Evolutionary conservation across 2,888 invertebrate genomes (phyloP).

Genomic region (Polydrusus pterygomalis): DNA sequence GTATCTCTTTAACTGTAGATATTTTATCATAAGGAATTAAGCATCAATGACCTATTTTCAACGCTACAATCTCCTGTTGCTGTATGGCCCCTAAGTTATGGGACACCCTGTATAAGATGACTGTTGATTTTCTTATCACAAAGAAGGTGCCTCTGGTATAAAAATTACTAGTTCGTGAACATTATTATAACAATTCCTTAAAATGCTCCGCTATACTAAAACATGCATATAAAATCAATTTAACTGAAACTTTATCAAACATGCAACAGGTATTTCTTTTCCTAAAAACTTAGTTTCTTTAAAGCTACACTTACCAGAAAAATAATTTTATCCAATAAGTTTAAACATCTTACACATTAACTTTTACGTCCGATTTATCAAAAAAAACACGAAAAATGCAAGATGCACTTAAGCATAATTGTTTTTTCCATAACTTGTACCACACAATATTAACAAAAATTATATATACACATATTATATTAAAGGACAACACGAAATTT

Average conservation of each 20-base stretch:
- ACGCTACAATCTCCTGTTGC: too few relatives aligned
- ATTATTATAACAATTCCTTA: too few relatives aligned
- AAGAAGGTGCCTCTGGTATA: too few relatives aligned
- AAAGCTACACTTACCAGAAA: constrained; percentile 1
- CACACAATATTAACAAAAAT: neutral
- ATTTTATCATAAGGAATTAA: too few relatives aligned
- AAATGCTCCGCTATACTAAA: too few relatives aligned
- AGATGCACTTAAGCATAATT: neutral
- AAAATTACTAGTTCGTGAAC: too few relatives aligned
- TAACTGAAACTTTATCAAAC: too few relatives aligned
- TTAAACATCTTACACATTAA: constrained; percentile 2
- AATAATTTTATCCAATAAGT: neutral
- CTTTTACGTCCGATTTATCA: neutral
- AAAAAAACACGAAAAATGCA: neutral
- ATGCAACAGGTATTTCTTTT: constrained; percentile 9
- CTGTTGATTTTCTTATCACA: too few relatives aligned
- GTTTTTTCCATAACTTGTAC: neutral
- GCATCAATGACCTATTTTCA: too few relatives aligned
- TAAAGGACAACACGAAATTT: neutral
- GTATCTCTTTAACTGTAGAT: too few relatives aligned
- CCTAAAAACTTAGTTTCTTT: neutral
- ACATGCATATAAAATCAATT: neutral
- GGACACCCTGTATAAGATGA: too few relatives aligned
- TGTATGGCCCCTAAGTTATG: too few relatives aligned
- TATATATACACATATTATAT: neutral